These are phyloP conservation scores for Sylvia atricapilla DNA, from an alignment of 2,113 vertebrate genomes.

Conservation along the genomic window DNA sequence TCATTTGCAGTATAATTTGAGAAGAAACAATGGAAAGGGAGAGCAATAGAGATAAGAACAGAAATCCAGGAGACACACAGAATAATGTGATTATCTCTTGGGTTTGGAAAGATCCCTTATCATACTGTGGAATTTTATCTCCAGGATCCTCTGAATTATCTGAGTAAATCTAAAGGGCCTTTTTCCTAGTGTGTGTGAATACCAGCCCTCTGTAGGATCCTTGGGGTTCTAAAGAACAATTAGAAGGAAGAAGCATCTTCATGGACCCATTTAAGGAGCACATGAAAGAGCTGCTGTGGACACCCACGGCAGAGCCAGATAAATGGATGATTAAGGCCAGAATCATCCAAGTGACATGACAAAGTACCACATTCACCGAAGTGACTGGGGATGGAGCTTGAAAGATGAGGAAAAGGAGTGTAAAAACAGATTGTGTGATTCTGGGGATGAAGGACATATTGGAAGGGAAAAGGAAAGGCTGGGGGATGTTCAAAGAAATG, in stretches of 20 bases:
- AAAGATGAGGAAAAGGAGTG: background rate
- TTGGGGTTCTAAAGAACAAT: background rate
- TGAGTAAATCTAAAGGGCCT: background rate
- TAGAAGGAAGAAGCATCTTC: background rate
- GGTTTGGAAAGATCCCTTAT: background rate
- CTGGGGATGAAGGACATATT: background rate
- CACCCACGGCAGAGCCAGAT: background rate
- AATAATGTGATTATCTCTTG: background rate
- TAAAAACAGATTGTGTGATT: background rate
- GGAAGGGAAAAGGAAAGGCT: background rate
- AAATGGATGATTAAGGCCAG: background rate
- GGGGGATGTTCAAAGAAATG: background rate
- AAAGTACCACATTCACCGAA: background rate
- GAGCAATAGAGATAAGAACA: background rate
- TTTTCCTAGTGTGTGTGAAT: background rate
- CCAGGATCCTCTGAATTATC: background rate
- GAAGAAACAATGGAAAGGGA: background rate
- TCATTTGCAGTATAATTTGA: background rate
- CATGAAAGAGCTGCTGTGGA: background rate
- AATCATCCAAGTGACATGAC: accelerated
- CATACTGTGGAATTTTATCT: background rate
- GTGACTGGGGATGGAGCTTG: background rate
- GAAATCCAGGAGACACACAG: background rate
- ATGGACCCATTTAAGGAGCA: background rate
- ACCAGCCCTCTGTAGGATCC: background rate